Evolutionary conservation across 2,888 invertebrate genomes (phyloP), one percentile per base, ranked within the genome.

Genomic region (Lithodes maja): DNA sequence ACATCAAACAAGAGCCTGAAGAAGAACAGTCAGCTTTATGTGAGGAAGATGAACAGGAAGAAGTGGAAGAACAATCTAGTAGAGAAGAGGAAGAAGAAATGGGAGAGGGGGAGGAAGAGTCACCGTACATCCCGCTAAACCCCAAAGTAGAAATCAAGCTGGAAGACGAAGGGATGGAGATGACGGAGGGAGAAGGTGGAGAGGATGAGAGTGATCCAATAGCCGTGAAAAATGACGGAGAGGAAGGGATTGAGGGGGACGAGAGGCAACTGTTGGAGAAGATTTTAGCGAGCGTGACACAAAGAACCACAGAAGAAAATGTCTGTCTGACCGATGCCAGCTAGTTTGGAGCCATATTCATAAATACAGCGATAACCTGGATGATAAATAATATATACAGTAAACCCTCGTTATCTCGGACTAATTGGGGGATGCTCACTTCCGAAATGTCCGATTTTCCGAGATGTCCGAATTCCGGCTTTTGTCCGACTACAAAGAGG

Each of bases 101-200:
- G 3, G 82, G 68, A 3, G 55, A 55, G 3, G 89, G 85, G 71
- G 85, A 85, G n/a, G 78, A 79, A 50, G 83, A 87, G 5, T 12
- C 52, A 17, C 75, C 77, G 1, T 89, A 86, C 74, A 89, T 89
- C 55, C 71, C 83, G 12, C 82, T 89, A 2, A 83, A 89, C 55
- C 89, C 89, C 2, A 86, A 85, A 85, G 89, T 89, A 50, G 85
- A 86, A 53, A 89, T 89, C n/a, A 89, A 89, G 50, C 78, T 89
- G 12, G 88, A 89, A 85, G 88, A 83, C 2, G 88, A 89, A 79
- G 79, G 68, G 68, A 82, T 55, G 50, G 82, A 69, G 68, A 82
- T 61, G 75, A 61, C 12, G 71, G 68, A 61, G 7, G 17, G 15
- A 17, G 61, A 61, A 12, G 61, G 71, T 12, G 15, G 12, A 7